Evolutionary conservation across 2,888 invertebrate genomes (phyloP), one percentile per base, ranked within the genome.

Genomic region (Drosophila glabriapex): DNA sequence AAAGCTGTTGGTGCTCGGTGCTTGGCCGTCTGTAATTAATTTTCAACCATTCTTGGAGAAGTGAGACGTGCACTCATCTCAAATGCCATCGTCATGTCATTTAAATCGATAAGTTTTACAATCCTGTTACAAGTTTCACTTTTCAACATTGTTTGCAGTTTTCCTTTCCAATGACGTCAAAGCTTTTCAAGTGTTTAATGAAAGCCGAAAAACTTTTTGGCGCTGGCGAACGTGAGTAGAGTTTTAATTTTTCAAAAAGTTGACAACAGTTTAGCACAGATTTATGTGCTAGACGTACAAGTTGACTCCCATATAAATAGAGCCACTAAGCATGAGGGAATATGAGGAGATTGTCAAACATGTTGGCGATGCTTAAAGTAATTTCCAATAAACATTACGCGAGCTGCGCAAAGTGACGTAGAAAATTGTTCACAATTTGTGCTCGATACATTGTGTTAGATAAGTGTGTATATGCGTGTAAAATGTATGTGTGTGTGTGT

Each of bases 371-470:
- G 73, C 76, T 73, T 80, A 78, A 86, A 85, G 85, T 85, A 83
- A 86, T 85, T 86, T 85, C 77, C 83, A 79, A 85, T 80, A 81
- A 80, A 76, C 75, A 85, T 70, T 68, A 73, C 29, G 68, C 69
- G 77, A 86, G 68, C 73, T 80, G 58, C 37, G 73, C 69, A 71
- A 76, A 77, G 68, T 62, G 68, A 52, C 73, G 73, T 58, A 54
- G 65, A 73, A 85, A 84, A 85, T 82, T 76, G 73, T 64, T 72
- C 29, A 53, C 70, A 70, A 56, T 66, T 58, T 55, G 64, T 41
- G 9, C 52, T 52, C 61, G 58, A 63, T 75, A 76, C 62, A 77
- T 46, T 59, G 68, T 78, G 63, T 63, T 62, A 71, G 55, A 66
- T 29, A 53, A 55, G 43, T 55, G 54, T 33, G 43, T 39, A 29